Evolutionary conservation across 2,113 vertebrate species (phyloP).

Genomic region (Petaurus breviceps): DNA sequence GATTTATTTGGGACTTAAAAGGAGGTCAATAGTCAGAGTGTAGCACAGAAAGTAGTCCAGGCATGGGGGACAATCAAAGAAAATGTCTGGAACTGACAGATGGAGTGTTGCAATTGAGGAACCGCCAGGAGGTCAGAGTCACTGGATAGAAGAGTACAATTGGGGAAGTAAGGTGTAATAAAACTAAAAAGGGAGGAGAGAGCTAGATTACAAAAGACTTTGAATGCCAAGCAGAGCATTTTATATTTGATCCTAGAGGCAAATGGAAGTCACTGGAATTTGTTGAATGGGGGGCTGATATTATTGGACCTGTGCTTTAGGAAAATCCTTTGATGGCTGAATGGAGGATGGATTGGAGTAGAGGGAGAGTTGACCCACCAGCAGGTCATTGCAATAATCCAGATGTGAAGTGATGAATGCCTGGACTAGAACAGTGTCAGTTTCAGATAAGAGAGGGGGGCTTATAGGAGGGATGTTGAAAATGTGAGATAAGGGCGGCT

Average conservation of each 20-base stretch:
- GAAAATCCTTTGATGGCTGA: background rate
- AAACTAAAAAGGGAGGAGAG: background rate
- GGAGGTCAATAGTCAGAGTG: background rate
- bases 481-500: background rate
- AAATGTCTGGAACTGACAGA: background rate
- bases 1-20: background rate
- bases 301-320: background rate
- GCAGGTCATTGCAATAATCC: rapidly evolving
- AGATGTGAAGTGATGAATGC: background rate
- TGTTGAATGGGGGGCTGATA: background rate
- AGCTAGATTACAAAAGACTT: background rate
- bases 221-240: background rate
- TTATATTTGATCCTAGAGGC: too few species aligned
- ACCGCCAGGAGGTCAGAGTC: background rate
- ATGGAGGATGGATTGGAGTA: background rate
- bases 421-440: background rate
- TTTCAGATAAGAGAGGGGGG: background rate
- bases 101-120: too few species aligned
- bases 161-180: background rate
- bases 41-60: background rate
- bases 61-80: background rate
- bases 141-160: background rate
- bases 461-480: background rate
- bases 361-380: background rate
- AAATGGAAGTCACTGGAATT: too few species aligned